Evolutionary conservation across 2,888 invertebrate genomes (phyloP).

Genomic region (Athalia cordata): DNA sequence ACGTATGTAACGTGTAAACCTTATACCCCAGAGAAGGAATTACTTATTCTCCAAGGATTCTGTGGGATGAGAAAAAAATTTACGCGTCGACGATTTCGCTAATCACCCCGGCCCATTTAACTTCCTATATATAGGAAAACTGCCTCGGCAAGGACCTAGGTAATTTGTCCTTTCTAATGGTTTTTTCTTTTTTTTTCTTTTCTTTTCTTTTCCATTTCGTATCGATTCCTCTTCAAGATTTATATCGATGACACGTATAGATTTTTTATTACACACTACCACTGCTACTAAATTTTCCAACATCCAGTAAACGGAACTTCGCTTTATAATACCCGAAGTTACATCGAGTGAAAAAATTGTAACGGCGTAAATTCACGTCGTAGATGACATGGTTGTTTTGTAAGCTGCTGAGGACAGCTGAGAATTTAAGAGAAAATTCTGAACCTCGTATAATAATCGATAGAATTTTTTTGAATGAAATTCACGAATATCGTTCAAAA

Average conservation of each 20-base stretch:
- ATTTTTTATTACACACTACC: not conserved
- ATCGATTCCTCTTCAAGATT: conserved; percentile 5
- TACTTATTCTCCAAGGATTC: not conserved
- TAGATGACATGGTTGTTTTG: not conserved
- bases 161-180: not conserved
- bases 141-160: not conserved
- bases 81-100: conserved; percentile 33
- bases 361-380: not conserved
- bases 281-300: conserved; percentile 16
- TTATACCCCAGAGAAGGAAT: no score
- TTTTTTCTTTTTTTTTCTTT: no score
- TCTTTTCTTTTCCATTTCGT: conserved; percentile 19
- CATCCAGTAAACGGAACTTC: no score
- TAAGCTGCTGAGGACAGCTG: conserved; percentile 8
- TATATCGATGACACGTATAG: not conserved
- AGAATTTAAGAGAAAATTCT: conserved; percentile 16
- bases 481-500: not conserved
- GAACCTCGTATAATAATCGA: not conserved
- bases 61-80: conserved; percentile 1
- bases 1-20: no score
- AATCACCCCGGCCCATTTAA: conserved; percentile 41
- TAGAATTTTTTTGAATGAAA: not conserved
- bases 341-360: no score
- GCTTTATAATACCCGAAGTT: no score
- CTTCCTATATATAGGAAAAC: conserved; percentile 10